Evolutionary conservation across 2,113 vertebrate genomes (phyloP).

Genomic region (Tautogolabrus adspersus): DNA sequence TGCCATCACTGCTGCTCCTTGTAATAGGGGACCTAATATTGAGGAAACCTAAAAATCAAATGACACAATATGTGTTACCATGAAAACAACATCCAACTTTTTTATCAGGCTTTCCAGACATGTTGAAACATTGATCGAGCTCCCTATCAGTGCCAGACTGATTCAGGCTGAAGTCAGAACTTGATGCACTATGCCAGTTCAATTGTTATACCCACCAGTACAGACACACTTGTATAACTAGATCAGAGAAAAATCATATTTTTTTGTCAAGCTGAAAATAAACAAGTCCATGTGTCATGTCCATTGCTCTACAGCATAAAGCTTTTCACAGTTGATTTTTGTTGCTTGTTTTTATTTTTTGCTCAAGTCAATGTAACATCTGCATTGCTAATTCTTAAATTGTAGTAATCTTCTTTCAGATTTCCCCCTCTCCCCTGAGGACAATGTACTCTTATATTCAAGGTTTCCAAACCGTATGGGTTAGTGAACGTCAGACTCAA

Average conservation of each 20-base stretch:
- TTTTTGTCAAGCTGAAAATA: no score
- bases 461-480: constrained; percentile 11
- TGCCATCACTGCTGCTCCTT: background rate
- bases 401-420: constrained; percentile 7
- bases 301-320: background rate
- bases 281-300: background rate
- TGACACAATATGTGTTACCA: background rate
- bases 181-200: background rate
- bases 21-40: background rate
- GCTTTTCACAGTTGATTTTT: background rate
- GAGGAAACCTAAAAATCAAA: background rate
- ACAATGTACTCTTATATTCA: background rate
- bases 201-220: background rate
- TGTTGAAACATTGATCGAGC: constrained; percentile 3
- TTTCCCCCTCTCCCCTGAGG: background rate
- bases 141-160: background rate
- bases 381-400: background rate
- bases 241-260: background rate
- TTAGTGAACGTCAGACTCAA: background rate
- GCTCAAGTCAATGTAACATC: background rate
- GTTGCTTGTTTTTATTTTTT: background rate
- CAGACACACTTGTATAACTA: background rate
- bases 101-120: background rate
- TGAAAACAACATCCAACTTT: background rate
- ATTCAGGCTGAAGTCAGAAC: constrained; percentile 9